phyloP scores from a whole-genome alignment of 2,113 vertebrate species.

The Theristicus caerulescens region DNA sequence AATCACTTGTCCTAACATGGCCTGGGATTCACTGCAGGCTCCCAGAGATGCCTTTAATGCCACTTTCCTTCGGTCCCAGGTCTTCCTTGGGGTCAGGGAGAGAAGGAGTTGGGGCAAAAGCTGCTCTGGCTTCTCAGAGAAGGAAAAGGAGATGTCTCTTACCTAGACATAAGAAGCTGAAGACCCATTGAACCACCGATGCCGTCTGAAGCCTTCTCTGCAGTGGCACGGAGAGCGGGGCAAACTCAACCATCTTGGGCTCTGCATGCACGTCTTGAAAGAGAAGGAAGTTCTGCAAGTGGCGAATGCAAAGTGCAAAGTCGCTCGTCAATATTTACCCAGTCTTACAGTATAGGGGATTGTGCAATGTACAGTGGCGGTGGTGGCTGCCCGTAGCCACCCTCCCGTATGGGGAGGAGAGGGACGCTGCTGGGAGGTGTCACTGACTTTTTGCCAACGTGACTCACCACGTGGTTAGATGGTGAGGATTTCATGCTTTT shows the following conservation, averaged over 20 bases:
- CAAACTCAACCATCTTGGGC: constrained; percentile 41
- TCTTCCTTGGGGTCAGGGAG: not conserved
- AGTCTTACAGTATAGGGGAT: not conserved
- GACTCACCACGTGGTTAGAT: not conserved
- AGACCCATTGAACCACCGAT: constrained; percentile 44
- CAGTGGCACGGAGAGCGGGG: not conserved
- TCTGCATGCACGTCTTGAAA: fast-evolving
- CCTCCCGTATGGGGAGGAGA: fast-evolving
- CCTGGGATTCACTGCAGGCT: not conserved
- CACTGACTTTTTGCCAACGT: not conserved
- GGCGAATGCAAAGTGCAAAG: constrained; percentile 10
- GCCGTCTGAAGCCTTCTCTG: constrained; percentile 42
- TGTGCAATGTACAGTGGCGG: not conserved
- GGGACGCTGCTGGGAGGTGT: not conserved
- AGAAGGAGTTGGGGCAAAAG: not conserved
- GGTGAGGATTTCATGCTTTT: not conserved
- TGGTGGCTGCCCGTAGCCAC: not conserved
- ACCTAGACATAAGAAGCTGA: constrained; percentile 49
- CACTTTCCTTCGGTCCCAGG: not conserved
- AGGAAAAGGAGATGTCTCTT: not conserved
- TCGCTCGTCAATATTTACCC: not conserved
- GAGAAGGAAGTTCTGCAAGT: not conserved
- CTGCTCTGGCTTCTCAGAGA: not conserved
- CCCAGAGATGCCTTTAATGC: not conserved
- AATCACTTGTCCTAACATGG: not conserved